Percentiles rank a stretch among this genome's conserved stretches.
Evolutionary conservation across 1,140 invertebrate genomes (phyloP).

Genomic region (Rhynchophorus ferrugineus): DNA sequence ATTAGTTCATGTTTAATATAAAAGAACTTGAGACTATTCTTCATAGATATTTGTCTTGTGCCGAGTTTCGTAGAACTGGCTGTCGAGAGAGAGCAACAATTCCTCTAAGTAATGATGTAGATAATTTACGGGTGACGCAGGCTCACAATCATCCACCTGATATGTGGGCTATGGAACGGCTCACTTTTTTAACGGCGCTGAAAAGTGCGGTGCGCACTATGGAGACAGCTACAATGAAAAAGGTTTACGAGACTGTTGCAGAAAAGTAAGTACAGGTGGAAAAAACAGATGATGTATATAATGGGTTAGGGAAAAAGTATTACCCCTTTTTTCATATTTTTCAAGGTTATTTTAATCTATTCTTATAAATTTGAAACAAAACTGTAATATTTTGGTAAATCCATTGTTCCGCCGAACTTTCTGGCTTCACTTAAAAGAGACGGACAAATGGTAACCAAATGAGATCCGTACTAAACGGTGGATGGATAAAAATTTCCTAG

Average conservation of each 20-base stretch:
- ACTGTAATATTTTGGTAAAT: no score
- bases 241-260: constrained; percentile 32
- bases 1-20: no score
- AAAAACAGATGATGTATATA: no score
- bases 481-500: no score
- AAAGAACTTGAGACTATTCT: neutral
- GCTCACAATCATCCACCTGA: constrained; percentile 33
- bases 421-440: no score
- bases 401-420: no score
- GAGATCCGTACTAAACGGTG: no score
- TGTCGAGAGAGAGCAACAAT: constrained; percentile 30
- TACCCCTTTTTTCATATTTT: no score
- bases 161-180: constrained; percentile 27
- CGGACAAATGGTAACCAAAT: no score
- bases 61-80: constrained; percentile 27
- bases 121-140: constrained; percentile 26
- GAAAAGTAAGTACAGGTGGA: constrained; percentile 28
- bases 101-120: constrained; percentile 22
- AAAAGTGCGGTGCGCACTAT: constrained; percentile 23
- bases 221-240: constrained; percentile 26
- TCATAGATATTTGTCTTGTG: constrained; percentile 30
- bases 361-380: no score
- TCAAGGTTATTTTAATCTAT: neutral
- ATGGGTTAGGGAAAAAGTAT: no score
- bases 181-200: constrained; percentile 26